Evolutionary conservation across 2,797 vertebrate species (phyloP), one percentile per base, ranked within the genome.

Genomic region (Acrossocheilus fasciatus): DNA sequence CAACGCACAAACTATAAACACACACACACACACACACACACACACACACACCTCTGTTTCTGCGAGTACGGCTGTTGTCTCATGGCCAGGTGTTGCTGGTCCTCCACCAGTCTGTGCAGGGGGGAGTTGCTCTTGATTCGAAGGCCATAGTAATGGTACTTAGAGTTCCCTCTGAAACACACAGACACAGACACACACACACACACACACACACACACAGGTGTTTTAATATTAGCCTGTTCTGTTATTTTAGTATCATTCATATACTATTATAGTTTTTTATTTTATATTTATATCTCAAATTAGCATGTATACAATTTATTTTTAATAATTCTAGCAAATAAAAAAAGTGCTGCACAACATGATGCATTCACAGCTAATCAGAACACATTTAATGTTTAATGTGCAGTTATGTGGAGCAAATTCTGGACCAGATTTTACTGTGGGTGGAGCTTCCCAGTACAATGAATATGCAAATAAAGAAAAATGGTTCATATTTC

Each of bases 141-240:
- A 84, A 98, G 95, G 54, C 98, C 97, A 3, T 98, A 98, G 92
- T 98, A 98, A 92, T 98, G 98, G 94, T 98, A 98, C 92, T 98
- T 98, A 0, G 97, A 98, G 92, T 98, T 98, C 59, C 97, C 97
- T 90, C 98, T 98, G 92, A 84, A 90, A 92, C 36, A 84, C 57
- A 88, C 72, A 69, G 52, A 87, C 45, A 86, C 64, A 64, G 47
- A 74, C 20, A 83, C 15, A 86, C 64, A 64, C 57, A 74, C 20
- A 83, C 15, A 73, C 64, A 41, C 36, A 34, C 76, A 78, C 74
- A 64, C n/a, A 34, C 76, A 78, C 74, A 64, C n/a, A 14, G 12
- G 26, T 30, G 5, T 30, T 52, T 52, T 76, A 73, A 26, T 26
- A 54, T 54, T 36, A 76, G 17, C 30, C 30, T 36, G 45, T 34